Evolutionary conservation across 2,797 vertebrate genomes (phyloP).

Genomic region (Acanthis flammea): DNA sequence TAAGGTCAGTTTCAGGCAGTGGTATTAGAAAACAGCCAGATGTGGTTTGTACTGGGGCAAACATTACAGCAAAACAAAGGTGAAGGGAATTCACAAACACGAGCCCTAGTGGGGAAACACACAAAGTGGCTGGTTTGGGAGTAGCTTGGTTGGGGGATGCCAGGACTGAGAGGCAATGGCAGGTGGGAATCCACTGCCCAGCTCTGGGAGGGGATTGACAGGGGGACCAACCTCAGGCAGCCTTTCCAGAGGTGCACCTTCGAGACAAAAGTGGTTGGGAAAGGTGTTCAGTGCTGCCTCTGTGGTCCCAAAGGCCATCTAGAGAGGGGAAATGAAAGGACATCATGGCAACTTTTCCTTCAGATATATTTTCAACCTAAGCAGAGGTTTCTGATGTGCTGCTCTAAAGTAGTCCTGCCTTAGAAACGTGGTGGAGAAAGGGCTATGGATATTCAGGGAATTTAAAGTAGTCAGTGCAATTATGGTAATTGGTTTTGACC

Average conservation of each 20-base stretch:
- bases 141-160: fast-evolving
- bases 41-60: fast-evolving
- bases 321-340: not conserved
- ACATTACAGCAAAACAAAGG: not conserved
- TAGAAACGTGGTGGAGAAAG: not conserved
- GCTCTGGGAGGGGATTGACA: not conserved
- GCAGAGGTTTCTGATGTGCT: not conserved
- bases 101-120: fast-evolving
- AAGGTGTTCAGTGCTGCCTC: not conserved
- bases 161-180: fast-evolving
- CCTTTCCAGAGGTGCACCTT: fast-evolving
- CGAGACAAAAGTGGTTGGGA: fast-evolving
- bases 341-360: not conserved
- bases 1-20: not conserved
- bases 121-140: not conserved
- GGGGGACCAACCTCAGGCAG: not conserved
- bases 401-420: not conserved
- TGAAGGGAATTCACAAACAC: not conserved
- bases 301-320: not conserved
- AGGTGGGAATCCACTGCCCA: not conserved
- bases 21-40: not conserved
- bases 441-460: not conserved
- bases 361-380: not conserved
- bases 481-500: slow-evolving; percentile 58
- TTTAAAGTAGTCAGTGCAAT: slow-evolving; percentile 23